phyloP scores from a whole-genome alignment of 2,113 vertebrate species.

The Phyllopteryx taeniolatus region DNA sequence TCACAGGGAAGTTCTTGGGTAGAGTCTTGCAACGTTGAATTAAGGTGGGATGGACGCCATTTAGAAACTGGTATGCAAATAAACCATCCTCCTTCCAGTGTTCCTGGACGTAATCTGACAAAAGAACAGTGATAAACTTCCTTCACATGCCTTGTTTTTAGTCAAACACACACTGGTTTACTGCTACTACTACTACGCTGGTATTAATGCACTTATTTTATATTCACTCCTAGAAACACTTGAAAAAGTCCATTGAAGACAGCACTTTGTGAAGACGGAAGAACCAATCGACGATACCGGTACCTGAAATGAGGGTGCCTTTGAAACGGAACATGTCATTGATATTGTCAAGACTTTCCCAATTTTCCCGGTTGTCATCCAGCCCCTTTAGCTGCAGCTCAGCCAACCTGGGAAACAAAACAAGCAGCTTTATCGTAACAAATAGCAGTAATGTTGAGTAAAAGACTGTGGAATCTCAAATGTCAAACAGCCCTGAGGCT shows the following conservation, averaged over 20 bases:
- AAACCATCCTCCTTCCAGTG: conserved; percentile 84
- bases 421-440: background rate
- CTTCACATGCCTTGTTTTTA: no score
- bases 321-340: conserved; percentile 41
- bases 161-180: no score
- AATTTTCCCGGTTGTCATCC: conserved; percentile 1
- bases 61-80: conserved; percentile 88
- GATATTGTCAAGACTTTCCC: conserved; percentile 39
- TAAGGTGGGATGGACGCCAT: conserved; percentile 85
- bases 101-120: conserved; percentile 46
- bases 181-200: no score
- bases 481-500: background rate
- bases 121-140: background rate
- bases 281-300: background rate
- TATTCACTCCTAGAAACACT: no score
- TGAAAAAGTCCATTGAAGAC: no score
- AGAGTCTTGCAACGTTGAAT: conserved; percentile 74
- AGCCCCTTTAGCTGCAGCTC: conserved; percentile 53
- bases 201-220: no score
- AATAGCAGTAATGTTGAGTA: background rate
- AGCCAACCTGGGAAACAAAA: conserved; percentile 30
- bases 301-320: conserved; percentile 46
- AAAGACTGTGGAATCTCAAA: background rate
- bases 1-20: conserved; percentile 81
- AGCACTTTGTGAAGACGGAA: no score